Base-by-base conservation (phyloP, 2,113 vertebrate genomes). In the Epinephelus moara region DNA sequence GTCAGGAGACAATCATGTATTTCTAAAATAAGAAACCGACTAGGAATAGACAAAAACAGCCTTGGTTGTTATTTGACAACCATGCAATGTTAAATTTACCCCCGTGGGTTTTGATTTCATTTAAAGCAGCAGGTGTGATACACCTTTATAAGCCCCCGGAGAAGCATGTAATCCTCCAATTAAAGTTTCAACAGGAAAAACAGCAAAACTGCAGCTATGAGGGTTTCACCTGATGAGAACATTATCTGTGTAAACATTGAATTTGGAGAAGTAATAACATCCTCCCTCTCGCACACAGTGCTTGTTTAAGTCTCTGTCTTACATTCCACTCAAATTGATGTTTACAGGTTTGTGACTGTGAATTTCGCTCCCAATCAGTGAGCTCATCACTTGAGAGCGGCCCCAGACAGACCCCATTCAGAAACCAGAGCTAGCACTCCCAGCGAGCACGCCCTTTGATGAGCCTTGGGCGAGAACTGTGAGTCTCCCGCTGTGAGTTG, bases 351-450 rank as follows among this genome's bases (percentile, higher is more conserved):
- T 90, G 82, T 79, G 78, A 82, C 85, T 85, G 81, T 70, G 80
- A 85, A 92, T 89, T 85, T 93, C 75, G 60, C 85, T 79, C 78
- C 82, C 75, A 94, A 95, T 96, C 94, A 94, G 90, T 80, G 81
- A 85, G 85, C 87, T 85, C 84, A 92, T 93, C 93, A 93, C 84
- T 92, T 82, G 85, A 92, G 91, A 76, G 67, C 68, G 11, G 74
- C 84, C 73, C 80, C 85, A 91, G 89, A 93, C 74, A 81, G 83
- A 85, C 64, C 21, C 64, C 57, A 67, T 82, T 88, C 70, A 86
- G 62, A 84, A 89, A 81, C 21, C 73, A 68, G 67, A 71, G 85
- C 81, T 63, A 18, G 77, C 64, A 56, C 78, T 91, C 89, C 92
- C 81, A 74, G 84, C 17, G 72, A 83, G 85, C 73, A 52, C 30